Evolutionary conservation across 2,797 vertebrate species (phyloP).

Genomic region (Tarsius wallacei): DNA sequence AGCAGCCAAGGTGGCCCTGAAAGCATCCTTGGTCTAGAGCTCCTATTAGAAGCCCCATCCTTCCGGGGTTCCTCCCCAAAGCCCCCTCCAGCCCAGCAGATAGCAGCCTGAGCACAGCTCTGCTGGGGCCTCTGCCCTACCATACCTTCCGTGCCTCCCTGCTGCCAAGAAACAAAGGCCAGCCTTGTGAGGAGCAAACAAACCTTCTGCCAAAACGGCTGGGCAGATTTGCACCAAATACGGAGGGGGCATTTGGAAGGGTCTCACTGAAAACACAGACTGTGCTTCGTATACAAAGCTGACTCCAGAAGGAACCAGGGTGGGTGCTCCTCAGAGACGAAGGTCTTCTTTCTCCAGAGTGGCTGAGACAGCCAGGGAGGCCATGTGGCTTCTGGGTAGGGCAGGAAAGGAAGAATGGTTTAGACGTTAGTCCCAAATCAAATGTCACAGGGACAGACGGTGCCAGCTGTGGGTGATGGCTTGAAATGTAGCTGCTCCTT

Average conservation of each 20-base stretch:
- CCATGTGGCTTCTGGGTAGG: neutral
- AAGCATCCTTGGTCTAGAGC: neutral
- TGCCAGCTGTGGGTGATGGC: neutral
- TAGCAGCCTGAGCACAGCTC: neutral
- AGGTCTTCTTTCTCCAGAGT: neutral
- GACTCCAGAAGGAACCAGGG: neutral
- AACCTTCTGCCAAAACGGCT: slow-evolving; percentile 57
- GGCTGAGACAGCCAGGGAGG: neutral
- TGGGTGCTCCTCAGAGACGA: neutral
- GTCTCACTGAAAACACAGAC: slow-evolving; percentile 34
- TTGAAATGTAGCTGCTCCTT: neutral
- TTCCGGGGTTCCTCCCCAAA: neutral
- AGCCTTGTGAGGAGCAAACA: slow-evolving; percentile 31
- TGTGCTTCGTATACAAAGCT: neutral
- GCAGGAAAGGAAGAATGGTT: neutral
- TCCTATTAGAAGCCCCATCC: neutral
- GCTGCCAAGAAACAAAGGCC: slow-evolving; percentile 26
- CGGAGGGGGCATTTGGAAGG: neutral
- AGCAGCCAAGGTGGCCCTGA: neutral
- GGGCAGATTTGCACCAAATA: slow-evolving; percentile 37
- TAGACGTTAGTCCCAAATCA: neutral
- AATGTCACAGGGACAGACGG: neutral
- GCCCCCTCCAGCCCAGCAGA: neutral
- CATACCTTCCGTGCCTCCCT: neutral
- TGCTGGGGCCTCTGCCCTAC: neutral